These are phyloP conservation scores for Hypomecis atomaria DNA, from an alignment of 2,888 invertebrate genomes.

Conservation along the genomic window DNA sequence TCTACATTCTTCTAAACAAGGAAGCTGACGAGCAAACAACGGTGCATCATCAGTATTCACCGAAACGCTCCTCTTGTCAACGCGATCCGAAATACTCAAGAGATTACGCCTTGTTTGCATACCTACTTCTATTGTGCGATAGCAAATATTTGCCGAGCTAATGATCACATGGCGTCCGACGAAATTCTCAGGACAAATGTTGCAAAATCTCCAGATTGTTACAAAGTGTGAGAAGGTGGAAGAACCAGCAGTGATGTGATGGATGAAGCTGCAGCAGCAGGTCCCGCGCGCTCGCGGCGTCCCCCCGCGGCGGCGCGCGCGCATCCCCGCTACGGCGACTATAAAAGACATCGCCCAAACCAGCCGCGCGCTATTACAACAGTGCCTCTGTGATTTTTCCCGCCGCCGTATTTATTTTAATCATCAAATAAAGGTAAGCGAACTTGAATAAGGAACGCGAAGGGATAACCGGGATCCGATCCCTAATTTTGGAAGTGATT, in stretches of 20 bases:
- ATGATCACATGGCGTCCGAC: conserved; percentile 25
- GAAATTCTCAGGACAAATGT: conserved; percentile 16
- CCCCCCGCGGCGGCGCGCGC: conserved; percentile 64
- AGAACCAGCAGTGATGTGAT: not conserved
- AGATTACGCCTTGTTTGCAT: conserved; percentile 31
- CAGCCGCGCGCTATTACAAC: conserved; percentile 83
- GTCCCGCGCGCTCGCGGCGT: conserved; percentile 42
- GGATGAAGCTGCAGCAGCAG: conserved; percentile 16
- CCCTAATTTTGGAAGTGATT: conserved; percentile 32
- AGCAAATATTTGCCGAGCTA: conserved; percentile 27
- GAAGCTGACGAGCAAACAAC: conserved; percentile 25
- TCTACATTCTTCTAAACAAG: conserved; percentile 17
- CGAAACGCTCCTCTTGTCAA: conserved; percentile 20
- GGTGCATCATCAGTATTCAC: conserved; percentile 30
- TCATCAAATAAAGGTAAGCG: conserved; percentile 76
- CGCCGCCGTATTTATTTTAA: conserved; percentile 73
- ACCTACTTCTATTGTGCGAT: conserved; percentile 28
- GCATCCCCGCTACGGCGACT: conserved; percentile 79
- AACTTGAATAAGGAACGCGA: conserved; percentile 58
- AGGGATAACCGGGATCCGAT: conserved; percentile 60
- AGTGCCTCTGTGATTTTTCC: conserved; percentile 83
- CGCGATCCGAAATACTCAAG: conserved; percentile 16
- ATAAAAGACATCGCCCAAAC: conserved; percentile 79
- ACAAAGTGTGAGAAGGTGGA: not conserved
- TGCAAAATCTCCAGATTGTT: conserved; percentile 7